phyloP scores from a whole-genome alignment of 2,113 vertebrate species.

The Pseudonaja textilis region DNA sequence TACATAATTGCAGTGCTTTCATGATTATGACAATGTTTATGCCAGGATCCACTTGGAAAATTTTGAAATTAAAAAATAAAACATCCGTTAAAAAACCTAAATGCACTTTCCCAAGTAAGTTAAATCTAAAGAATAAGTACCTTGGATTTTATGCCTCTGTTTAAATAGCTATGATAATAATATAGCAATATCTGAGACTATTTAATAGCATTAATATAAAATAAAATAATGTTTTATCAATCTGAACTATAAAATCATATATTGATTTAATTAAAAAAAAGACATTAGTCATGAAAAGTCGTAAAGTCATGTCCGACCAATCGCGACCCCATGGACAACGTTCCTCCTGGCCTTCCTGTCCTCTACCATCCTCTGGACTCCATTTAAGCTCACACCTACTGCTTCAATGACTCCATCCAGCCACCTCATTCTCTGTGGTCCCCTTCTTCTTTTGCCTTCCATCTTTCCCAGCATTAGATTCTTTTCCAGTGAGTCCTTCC shows the following conservation, averaged over 20 bases:
- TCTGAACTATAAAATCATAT: conserved; percentile 40
- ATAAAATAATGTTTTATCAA: conserved; percentile 43
- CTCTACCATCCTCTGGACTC: too few species aligned
- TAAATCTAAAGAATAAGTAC: conserved; percentile 15
- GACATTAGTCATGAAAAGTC: too few species aligned
- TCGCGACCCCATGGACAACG: too few species aligned
- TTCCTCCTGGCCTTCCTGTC: too few species aligned
- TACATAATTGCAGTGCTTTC: background rate
- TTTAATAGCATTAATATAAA: conserved; percentile 63
- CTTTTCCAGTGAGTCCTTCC: too few species aligned
- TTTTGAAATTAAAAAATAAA: background rate
- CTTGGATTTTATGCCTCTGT: conserved; percentile 39
- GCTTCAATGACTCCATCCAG: too few species aligned
- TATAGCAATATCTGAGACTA: conserved; percentile 50
- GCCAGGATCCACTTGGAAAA: background rate
- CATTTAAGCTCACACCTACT: too few species aligned
- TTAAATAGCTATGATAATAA: conserved; percentile 47
- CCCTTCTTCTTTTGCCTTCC: too few species aligned
- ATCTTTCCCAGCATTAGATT: too few species aligned
- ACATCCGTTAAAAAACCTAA: background rate
- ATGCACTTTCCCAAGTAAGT: background rate
- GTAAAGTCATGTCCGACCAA: too few species aligned
- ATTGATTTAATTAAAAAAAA: conserved; percentile 15
- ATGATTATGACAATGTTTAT: conserved; percentile 3
- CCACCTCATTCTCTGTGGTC: too few species aligned